A percentile compares a stretch with the other conserved stretches of the same genome.
These are phyloP conservation scores for Druon quercuslanigerum DNA, from an alignment of 1,140 invertebrate genomes.

Conservation along the genomic window DNA sequence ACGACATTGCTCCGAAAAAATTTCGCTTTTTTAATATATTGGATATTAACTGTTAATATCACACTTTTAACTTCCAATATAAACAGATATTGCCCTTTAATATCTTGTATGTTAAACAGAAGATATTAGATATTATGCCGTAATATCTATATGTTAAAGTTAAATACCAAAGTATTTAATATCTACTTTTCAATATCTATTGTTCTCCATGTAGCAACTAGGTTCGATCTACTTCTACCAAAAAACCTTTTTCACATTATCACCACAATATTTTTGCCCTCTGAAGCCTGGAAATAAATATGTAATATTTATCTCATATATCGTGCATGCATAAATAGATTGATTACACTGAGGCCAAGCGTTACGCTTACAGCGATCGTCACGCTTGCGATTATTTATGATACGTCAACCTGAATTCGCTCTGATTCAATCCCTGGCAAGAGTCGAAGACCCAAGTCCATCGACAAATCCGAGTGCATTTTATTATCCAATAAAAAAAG, in stretches of 20 bases:
- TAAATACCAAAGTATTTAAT: too few relatives aligned
- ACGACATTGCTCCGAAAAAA: too few relatives aligned
- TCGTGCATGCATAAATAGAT: not conserved
- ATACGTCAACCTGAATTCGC: not conserved
- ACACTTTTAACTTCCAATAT: too few relatives aligned
- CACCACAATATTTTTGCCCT: not conserved
- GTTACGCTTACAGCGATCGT: not conserved
- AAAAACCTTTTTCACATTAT: not conserved
- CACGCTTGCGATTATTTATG: not conserved
- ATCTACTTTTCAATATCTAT: too few relatives aligned
- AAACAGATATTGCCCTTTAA: too few relatives aligned
- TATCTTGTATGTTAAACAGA: too few relatives aligned
- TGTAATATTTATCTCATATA: not conserved
- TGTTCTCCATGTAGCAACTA: too few relatives aligned
- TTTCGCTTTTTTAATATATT: too few relatives aligned
- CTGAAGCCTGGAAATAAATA: not conserved
- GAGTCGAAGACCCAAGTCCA: not conserved
- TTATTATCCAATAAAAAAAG: not conserved
- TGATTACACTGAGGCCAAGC: not conserved
- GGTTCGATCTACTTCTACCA: constrained; percentile 11
- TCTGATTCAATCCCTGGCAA: not conserved
- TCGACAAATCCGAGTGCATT: not conserved
- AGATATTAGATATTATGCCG: too few relatives aligned
- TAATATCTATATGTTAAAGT: too few relatives aligned
- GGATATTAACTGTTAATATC: too few relatives aligned